phyloP scores from a whole-genome alignment of 2,888 invertebrate species.

The Pyrgus malvae region DNA sequence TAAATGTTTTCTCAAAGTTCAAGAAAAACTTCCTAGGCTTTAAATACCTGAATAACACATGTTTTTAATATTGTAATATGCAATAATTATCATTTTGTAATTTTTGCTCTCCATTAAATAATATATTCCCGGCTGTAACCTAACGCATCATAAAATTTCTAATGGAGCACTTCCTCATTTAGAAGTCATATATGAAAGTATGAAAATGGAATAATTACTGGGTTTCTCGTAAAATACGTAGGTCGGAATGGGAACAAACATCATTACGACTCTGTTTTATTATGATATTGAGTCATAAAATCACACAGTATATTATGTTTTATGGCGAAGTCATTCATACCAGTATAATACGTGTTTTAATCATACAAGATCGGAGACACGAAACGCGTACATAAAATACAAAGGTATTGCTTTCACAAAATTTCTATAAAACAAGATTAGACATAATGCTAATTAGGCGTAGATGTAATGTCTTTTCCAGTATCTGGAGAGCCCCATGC shows the following conservation, averaged over 20 bases:
- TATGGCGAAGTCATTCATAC: neutral
- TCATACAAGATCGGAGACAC: neutral
- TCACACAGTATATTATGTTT: conserved; percentile 1
- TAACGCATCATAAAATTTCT: neutral
- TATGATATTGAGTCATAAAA: neutral
- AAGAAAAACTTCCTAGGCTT: no score
- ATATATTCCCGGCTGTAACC: neutral
- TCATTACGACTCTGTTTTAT: conserved; percentile 2
- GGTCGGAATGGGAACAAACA: neutral
- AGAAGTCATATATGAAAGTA: conserved; percentile 2
- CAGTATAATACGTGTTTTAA: conserved; percentile 1
- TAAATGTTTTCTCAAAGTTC: no score
- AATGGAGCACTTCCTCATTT: neutral
- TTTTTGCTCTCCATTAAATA: neutral
- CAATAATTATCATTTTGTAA: no score
- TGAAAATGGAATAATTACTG: neutral
- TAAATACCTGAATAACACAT: no score
- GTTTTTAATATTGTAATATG: no score
- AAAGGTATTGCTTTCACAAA: no score
- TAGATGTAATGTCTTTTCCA: no score
- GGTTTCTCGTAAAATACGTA: conserved; percentile 1
- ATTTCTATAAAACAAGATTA: no score
- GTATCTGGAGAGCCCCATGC: no score
- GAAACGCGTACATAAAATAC: no score
- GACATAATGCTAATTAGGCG: no score